phyloP scores from a whole-genome alignment of 2,888 invertebrate genomes.

The Apotomis capreana region DNA sequence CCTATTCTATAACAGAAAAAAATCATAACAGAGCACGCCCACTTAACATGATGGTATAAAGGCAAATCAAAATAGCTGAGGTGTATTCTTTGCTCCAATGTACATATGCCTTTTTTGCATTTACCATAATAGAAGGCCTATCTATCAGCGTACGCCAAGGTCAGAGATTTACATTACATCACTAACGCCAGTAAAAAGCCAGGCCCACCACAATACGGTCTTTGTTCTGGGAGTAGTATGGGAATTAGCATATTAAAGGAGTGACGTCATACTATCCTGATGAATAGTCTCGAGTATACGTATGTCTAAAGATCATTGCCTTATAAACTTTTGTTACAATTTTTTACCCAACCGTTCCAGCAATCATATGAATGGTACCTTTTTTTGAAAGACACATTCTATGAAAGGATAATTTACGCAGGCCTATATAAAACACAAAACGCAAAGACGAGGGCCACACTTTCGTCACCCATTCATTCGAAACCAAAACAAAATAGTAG shows the following conservation, averaged over 20 bases:
- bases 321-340: neutral
- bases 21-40: constrained; percentile 5
- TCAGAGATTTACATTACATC: constrained; percentile 39
- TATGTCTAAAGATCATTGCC: neutral
- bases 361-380: too few relatives aligned
- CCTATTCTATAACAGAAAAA: neutral
- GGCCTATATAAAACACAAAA: too few relatives aligned
- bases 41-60: neutral
- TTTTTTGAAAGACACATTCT: too few relatives aligned
- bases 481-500: too few relatives aligned
- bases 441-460: too few relatives aligned
- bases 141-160: constrained; percentile 36
- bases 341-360: too few relatives aligned
- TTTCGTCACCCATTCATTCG: too few relatives aligned
- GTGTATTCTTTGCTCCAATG: constrained; percentile 1
- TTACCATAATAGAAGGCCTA: constrained; percentile 27
- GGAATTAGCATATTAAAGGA: constrained; percentile 68
- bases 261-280: constrained; percentile 50
- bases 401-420: too few relatives aligned
- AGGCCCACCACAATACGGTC: constrained; percentile 48
- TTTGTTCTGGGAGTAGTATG: constrained; percentile 61
- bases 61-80: neutral
- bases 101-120: constrained; percentile 5
- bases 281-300: constrained; percentile 9
- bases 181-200: constrained; percentile 35